These are phyloP conservation scores for Nannospalax galili DNA, from an alignment of 2,113 vertebrate genomes.

Conservation along the genomic window DNA sequence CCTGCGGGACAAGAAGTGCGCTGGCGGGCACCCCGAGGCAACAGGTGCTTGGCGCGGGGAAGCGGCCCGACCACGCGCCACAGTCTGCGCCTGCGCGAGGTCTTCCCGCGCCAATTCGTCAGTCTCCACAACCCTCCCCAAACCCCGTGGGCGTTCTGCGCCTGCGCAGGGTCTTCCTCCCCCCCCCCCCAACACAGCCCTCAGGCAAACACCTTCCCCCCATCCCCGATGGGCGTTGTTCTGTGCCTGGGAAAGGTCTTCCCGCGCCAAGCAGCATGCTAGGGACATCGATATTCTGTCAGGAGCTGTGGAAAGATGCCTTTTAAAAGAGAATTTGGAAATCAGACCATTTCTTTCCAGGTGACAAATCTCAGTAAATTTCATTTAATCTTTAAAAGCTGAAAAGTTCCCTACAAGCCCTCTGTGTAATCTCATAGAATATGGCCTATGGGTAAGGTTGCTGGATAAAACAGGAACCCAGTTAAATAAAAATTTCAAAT, in stretches of 20 bases:
- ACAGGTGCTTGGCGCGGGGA: background rate
- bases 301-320: fast-evolving
- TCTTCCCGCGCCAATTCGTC: background rate
- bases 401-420: background rate
- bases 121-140: background rate
- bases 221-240: too few relatives aligned
- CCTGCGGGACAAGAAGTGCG: background rate
- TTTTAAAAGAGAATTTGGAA: background rate
- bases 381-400: background rate
- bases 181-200: too few relatives aligned
- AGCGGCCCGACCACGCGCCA: fast-evolving
- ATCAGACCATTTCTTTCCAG: background rate
- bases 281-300: fast-evolving
- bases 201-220: too few relatives aligned
- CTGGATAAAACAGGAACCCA: background rate
- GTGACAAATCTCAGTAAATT: background rate
- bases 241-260: background rate
- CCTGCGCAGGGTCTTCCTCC: background rate
- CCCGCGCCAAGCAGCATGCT: too few relatives aligned
- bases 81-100: background rate
- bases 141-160: background rate
- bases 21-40: background rate
- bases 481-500: background rate
- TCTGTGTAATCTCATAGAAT: background rate
- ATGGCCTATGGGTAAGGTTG: background rate